phyloP scores from a whole-genome alignment of 2,113 vertebrate genomes.

The Rhipidura dahli region DNA sequence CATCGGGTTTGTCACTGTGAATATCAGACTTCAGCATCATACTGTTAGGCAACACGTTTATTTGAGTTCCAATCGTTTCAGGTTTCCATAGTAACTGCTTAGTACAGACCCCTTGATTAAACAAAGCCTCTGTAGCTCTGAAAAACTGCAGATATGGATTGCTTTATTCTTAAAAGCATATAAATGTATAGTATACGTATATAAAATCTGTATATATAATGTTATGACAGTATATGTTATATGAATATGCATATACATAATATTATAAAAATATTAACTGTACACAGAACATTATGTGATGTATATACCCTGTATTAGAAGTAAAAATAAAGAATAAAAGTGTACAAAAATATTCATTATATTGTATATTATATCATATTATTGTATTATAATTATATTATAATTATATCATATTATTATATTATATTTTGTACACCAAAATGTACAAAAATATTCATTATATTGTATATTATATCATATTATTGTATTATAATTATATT shows the following conservation, averaged over 20 bases:
- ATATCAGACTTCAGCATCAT: neutral
- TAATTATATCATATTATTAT: too few relatives aligned
- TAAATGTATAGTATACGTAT: neutral
- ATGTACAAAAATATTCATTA: too few relatives aligned
- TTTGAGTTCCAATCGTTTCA: conserved; percentile 1
- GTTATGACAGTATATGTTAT: neutral
- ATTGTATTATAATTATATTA: too few relatives aligned
- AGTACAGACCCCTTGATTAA: conserved; percentile 31
- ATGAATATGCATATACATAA: neutral
- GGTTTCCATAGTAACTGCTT: conserved; percentile 61
- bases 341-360: neutral
- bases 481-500: too few relatives aligned
- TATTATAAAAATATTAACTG: neutral
- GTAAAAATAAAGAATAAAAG: neutral
- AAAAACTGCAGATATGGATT: neutral
- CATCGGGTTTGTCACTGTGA: neutral
- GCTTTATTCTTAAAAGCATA: neutral
- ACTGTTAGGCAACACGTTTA: conserved; percentile 10
- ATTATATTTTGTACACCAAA: too few relatives aligned
- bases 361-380: too few relatives aligned
- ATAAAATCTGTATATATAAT: neutral
- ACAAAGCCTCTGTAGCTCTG: neutral
- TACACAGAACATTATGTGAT: neutral
- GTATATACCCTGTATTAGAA: neutral
- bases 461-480: too few relatives aligned